These are phyloP conservation scores for Cephus sareptanus DNA, from an alignment of 2,888 invertebrate genomes.

Conservation along the genomic window DNA sequence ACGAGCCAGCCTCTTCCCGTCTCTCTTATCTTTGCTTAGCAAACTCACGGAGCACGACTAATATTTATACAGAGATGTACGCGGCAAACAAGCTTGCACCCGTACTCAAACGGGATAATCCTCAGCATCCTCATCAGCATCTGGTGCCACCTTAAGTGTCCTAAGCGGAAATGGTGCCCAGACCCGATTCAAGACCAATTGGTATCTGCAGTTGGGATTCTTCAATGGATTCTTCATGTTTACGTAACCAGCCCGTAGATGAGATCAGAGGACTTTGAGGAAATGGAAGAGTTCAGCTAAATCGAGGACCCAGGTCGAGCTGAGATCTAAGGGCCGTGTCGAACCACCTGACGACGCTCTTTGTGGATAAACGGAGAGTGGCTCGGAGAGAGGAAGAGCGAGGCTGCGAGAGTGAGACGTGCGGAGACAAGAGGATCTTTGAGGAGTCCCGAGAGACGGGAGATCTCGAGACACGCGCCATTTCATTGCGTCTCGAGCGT, in stretches of 20 bases:
- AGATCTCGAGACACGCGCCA: constrained; percentile 45
- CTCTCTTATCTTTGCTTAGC: constrained; percentile 53
- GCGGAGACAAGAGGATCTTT: constrained; percentile 3
- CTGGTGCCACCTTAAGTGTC: neutral
- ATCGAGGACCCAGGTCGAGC: too few species aligned
- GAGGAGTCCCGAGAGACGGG: constrained; percentile 2
- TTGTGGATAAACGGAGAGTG: constrained; percentile 7
- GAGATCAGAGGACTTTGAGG: too few species aligned
- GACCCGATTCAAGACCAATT: too few species aligned
- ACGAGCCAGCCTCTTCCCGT: constrained; percentile 22
- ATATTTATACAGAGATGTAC: constrained; percentile 53
- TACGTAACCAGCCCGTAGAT: too few species aligned
- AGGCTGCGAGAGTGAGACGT: neutral
- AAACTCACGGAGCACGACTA: constrained; percentile 50
- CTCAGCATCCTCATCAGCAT: neutral
- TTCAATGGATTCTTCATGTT: too few species aligned
- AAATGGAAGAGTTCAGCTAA: too few species aligned
- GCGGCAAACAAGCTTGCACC: constrained; percentile 16
- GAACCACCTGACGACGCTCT: constrained; percentile 25
- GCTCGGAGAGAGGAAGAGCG: constrained; percentile 1
- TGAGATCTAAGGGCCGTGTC: constrained; percentile 14
- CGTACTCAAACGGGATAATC: constrained; percentile 20
- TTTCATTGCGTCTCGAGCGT: constrained; percentile 50
- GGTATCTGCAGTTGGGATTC: too few species aligned
- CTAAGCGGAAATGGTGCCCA: neutral